Evolutionary conservation across 2,888 invertebrate species (phyloP), one percentile per base, ranked within the genome.

Genomic region (Mythimna pallens): DNA sequence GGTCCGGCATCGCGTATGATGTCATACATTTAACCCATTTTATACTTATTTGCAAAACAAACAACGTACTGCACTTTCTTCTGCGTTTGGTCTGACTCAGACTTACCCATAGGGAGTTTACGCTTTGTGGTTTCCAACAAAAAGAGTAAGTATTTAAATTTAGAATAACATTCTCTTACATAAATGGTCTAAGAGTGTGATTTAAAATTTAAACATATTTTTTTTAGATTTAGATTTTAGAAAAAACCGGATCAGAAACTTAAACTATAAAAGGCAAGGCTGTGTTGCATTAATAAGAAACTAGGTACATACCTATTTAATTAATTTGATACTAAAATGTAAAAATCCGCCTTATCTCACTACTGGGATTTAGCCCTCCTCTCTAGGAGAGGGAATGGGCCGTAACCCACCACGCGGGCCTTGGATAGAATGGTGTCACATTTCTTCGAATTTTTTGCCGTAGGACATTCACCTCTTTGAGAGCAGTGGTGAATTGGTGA

Each of bases 191-290:
- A 30, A 61, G 40, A 76, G 65, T 55, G 50, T 65, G 40, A 74
- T 74, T 65, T 40, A 47, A 65, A 67, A 36, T 36, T 54, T 43
- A 9, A 10, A n/a, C 12, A 36, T 54, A 40, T 12, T 40, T 14
- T 47, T 47, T 47, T 47, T 47, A 20, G 6, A 47, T 47, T 30
- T 30, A 17, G 6, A 47, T 47, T 47, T 17, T 25, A 25, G 25
- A 3, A 7, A n/a, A 62, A 52, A 57, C 34, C 12, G 22, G 50
- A 55, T 7, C 22, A 50, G 34, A 25, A 72, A 54, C 25, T 50
- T 54, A 1, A 69, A 14, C 25, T 52, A 77, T 61, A 40, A 63
- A 73, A 78, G 14, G 22, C 59, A 54, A 81, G 81, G 12, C 50
- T 47, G 30, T 22, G n/a, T 63, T 59, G 34, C 2, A 17, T 78